phyloP scores from a whole-genome alignment of 1,140 invertebrate genomes.

The Lepidurus arcticus region DNA sequence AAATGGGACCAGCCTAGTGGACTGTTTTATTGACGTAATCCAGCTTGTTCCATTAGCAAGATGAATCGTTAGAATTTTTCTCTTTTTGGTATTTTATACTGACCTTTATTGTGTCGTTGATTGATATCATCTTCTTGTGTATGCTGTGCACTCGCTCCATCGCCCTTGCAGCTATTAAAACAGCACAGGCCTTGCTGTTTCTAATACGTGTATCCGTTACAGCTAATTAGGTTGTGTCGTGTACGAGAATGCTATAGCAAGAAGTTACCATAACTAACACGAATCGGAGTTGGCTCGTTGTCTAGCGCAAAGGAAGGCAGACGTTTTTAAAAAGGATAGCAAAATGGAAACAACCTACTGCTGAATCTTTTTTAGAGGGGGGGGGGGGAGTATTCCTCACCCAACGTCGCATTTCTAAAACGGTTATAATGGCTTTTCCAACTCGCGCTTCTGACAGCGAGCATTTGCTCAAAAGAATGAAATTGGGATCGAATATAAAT shows the following conservation, averaged over 20 bases:
- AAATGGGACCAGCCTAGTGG: not conserved
- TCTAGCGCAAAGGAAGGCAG: not conserved
- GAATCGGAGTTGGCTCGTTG: not conserved
- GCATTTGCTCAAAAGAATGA: not conserved
- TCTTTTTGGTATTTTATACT: conserved; percentile 1
- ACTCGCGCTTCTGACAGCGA: not conserved
- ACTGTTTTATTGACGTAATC: conserved; percentile 22
- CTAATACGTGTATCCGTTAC: not conserved
- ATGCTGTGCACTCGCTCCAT: not conserved
- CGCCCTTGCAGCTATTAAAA: not conserved
- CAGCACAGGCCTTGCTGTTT: not conserved
- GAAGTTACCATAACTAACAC: conserved; percentile 14
- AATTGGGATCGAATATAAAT: conserved; percentile 11
- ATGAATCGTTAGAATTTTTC: conserved; percentile 1
- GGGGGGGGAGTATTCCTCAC: not conserved
- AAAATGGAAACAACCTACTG: not conserved
- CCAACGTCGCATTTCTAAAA: not conserved
- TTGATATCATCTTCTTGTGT: conserved; percentile 19
- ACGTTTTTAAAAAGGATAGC: not conserved
- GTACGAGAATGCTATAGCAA: not conserved
- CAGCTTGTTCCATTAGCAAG: conserved; percentile 18
- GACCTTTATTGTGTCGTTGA: conserved; percentile 21
- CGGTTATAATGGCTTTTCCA: conserved; percentile 6
- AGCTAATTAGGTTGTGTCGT: not conserved
- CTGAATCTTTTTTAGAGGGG: not conserved